A percentile compares a stretch with the other conserved stretches of the same genome.
phyloP scores from a whole-genome alignment of 2,888 invertebrate species.

The Cephalotes varians region DNA sequence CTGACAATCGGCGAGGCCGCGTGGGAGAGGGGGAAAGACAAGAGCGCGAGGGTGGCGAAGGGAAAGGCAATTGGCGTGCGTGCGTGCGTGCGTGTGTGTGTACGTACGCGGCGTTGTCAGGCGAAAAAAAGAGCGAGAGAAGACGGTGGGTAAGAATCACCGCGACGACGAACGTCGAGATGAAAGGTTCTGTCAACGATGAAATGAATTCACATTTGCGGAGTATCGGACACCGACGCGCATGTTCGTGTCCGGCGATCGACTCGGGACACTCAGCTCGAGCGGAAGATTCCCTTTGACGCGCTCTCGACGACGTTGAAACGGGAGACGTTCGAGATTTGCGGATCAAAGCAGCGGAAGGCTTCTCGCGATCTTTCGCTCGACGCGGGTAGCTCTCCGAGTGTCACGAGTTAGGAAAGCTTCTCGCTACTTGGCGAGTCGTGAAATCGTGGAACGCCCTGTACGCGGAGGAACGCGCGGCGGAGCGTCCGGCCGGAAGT shows the following conservation, averaged over 20 bases:
- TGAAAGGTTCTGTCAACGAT: neutral
- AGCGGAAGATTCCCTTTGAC: neutral
- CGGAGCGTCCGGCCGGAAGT: neutral
- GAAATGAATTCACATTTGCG: neutral
- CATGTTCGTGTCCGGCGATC: conserved; percentile 35
- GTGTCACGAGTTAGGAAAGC: neutral
- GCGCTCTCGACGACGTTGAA: neutral
- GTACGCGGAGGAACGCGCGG: neutral
- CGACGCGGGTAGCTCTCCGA: neutral
- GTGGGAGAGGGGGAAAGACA: conserved; percentile 20
- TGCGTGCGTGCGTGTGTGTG: neutral
- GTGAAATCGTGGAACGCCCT: too few species aligned
- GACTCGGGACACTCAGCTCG: conserved; percentile 2
- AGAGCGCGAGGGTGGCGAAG: conserved; percentile 51
- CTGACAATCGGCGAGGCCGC: conserved; percentile 76
- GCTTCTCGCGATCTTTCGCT: neutral
- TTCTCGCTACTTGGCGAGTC: too few species aligned
- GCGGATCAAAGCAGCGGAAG: neutral
- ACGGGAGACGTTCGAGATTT: neutral
- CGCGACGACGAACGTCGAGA: neutral
- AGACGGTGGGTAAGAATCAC: neutral
- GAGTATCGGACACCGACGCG: conserved; percentile 8
- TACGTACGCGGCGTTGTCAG: neutral
- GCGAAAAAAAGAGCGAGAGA: conserved; percentile 39
- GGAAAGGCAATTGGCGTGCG: conserved; percentile 52